Percentiles rank a stretch among this genome's conserved stretches.
Evolutionary conservation across 2,888 invertebrate genomes (phyloP).

Genomic region (Dromius quadrimaculatus): DNA sequence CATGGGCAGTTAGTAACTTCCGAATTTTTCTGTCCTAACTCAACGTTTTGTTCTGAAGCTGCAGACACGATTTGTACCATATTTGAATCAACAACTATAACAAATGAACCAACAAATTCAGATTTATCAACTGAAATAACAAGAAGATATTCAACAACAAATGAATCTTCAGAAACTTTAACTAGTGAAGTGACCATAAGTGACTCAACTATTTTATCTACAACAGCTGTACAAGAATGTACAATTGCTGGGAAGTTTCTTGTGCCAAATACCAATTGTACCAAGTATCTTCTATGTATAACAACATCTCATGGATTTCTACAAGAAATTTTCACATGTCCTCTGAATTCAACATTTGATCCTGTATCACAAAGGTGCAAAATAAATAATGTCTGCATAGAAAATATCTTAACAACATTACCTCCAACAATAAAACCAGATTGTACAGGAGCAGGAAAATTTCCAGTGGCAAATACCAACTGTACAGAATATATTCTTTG

Average conservation of each 20-base stretch:
- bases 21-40: slow-evolving; percentile 24
- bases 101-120: background rate
- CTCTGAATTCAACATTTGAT: slow-evolving; percentile 5
- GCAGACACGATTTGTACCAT: slow-evolving; percentile 21
- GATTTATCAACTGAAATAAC: background rate
- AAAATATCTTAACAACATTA: background rate
- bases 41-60: slow-evolving; percentile 24
- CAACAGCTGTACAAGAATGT: background rate
- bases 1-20: slow-evolving; percentile 23
- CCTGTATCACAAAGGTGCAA: slow-evolving; percentile 13
- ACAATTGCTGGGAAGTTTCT: slow-evolving; percentile 14
- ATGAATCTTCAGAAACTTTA: too few species aligned
- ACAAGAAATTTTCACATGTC: background rate
- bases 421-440: background rate
- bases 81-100: background rate
- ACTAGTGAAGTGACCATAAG: too few species aligned
- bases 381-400: background rate
- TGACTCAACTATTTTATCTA: background rate
- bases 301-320: background rate
- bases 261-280: background rate
- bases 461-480: slow-evolving; percentile 2
- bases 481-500: slow-evolving; percentile 23
- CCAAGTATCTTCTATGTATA: slow-evolving; percentile 6
- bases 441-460: slow-evolving; percentile 16
- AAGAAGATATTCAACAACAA: background rate